Base-by-base conservation (phyloP, 2,888 invertebrate genomes). In the Drosophila imparisetae region DNA sequence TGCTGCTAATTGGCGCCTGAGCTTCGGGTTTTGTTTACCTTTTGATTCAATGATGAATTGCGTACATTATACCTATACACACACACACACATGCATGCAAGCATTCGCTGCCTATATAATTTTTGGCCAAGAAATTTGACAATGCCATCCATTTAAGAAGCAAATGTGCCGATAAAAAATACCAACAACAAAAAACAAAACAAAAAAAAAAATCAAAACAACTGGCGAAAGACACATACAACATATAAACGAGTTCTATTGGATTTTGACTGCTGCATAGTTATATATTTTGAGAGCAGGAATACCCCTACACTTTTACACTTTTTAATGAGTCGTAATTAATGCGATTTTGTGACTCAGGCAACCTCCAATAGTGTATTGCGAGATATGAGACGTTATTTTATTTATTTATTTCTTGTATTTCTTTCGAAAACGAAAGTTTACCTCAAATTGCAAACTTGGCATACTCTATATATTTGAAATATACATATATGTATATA, bases 1-100 rank as follows among this genome's bases (percentile, higher is more conserved):
- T 50, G 52, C 58, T 66, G 71, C 60, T 71, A 61, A 66, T 74
- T 73, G 63, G 38, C 38, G 15, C 2, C 30, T 55, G 34, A 49
- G 24, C 13, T 60, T 38, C 40, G 21, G 27, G 55, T 27, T 73
- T 73, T 79, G 71, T 67, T 75, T 71, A 75, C 62, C 32, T 70
- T 75, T 79, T 67, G 48, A 59, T 67, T 72, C 69, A 72, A 49
- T 59, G 59, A 50, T 21, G 50, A 27, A 64, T 32, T 18, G 40
- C 54, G 42, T 36, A 45, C 34, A 40, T 49, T 40, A 38, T 40
- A 48, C 29, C 42, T 53, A 53, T 15, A 10, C 30, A 13, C 2
- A 30, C 18, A n/a, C 18, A 21, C 10, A 40, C 21, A 38, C 21
- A 32, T 32, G 32, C 32, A 32, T 1, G 32, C 32, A 32, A 11